Conservation (phyloP, 2,113 vertebrate genomes). For the Saimiri boliviensis region DNA sequence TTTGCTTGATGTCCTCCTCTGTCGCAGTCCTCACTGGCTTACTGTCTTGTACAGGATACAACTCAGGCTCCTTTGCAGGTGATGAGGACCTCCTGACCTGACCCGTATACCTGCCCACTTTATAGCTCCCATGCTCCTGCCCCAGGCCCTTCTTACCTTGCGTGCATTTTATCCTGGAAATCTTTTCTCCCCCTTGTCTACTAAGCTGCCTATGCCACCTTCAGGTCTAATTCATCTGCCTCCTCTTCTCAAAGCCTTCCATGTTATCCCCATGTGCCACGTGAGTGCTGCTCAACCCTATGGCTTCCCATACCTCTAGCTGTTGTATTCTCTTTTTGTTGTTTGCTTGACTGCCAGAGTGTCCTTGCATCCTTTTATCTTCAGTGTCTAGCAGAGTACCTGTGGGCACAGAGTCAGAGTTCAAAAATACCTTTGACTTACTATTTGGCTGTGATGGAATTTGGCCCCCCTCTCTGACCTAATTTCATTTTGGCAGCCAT, state of each 20-base stretch:
- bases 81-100: not conserved
- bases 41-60: not conserved
- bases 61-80: not conserved
- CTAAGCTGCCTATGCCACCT: not conserved
- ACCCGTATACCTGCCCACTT: not conserved
- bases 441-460: not conserved
- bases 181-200: not conserved
- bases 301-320: not conserved
- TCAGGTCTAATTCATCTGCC: not conserved
- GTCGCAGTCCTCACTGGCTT: not conserved
- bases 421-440: not conserved
- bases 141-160: no score
- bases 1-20: not conserved
- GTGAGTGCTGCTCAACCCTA: not conserved
- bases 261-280: not conserved
- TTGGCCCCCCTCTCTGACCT: not conserved
- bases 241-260: not conserved
- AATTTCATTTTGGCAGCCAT: not conserved
- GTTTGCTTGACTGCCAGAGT: not conserved
- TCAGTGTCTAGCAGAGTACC: no score
- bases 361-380: not conserved
- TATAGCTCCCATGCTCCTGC: not conserved
- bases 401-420: no score
- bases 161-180: not conserved
- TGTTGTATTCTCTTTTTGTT: not conserved